Evolutionary conservation across 1,140 invertebrate genomes (phyloP).

Genomic region (Drosophila nannoptera): DNA sequence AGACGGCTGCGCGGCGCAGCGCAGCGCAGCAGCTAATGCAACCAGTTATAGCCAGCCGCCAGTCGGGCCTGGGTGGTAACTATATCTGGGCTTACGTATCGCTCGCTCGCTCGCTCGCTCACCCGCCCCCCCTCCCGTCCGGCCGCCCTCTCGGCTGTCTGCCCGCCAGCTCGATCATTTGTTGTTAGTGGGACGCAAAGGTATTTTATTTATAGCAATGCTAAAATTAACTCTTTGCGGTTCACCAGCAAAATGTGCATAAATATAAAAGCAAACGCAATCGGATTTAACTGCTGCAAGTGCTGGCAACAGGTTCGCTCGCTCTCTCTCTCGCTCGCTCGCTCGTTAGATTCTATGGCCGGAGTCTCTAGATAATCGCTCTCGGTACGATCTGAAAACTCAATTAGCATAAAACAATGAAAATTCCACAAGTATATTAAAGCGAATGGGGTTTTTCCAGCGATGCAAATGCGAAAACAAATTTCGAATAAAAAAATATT

Average conservation of each 20-base stretch:
- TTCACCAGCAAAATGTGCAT: constrained; percentile 53
- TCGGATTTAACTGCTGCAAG: constrained; percentile 52
- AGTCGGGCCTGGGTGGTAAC: constrained; percentile 51
- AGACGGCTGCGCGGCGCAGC: constrained; percentile 1
- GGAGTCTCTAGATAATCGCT: no score
- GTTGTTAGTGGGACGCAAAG: constrained; percentile 68
- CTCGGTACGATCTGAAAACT: no score
- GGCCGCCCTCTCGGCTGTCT: no score
- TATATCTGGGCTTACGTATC: constrained; percentile 71
- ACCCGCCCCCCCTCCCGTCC: no score
- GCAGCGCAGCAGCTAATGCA: constrained; percentile 36
- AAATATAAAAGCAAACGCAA: constrained; percentile 59
- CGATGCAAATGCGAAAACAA: no score
- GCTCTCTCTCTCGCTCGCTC: not conserved
- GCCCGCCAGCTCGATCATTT: constrained; percentile 54
- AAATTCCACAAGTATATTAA: not conserved
- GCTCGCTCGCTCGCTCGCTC: constrained; percentile 56
- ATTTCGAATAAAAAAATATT: no score
- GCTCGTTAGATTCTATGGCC: no score
- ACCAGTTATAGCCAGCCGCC: constrained; percentile 51
- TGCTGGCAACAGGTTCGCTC: not conserved
- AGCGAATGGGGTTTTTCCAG: no score
- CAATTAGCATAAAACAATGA: not conserved
- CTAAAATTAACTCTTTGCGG: constrained; percentile 77
- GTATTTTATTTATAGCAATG: constrained; percentile 72